phyloP scores from a whole-genome alignment of 2,888 invertebrate genomes.

The Lepetodrilus schrolli region DNA sequence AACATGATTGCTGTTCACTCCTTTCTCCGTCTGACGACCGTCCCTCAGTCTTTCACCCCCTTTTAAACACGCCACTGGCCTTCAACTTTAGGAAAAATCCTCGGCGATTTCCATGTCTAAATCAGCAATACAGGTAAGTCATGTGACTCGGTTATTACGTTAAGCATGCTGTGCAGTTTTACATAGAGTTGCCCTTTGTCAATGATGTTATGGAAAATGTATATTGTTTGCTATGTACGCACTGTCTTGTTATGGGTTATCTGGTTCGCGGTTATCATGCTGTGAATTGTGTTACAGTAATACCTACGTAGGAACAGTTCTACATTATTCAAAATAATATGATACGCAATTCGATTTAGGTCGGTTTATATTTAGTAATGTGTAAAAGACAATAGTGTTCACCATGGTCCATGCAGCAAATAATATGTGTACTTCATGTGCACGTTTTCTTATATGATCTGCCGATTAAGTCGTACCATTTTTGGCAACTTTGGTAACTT shows the following conservation, averaged over 20 bases:
- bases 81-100: not conserved
- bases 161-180: not conserved
- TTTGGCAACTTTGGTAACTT: too few species aligned
- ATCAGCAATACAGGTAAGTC: not conserved
- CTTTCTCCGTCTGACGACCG: not conserved
- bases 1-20: conserved; percentile 31
- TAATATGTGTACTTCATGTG: too few species aligned
- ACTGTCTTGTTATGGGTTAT: not conserved
- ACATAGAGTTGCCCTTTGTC: not conserved
- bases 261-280: too few species aligned
- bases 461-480: too few species aligned
- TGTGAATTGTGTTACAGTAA: too few species aligned
- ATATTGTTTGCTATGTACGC: not conserved
- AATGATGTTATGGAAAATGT: not conserved
- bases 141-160: not conserved
- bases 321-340: too few species aligned
- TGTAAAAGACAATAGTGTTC: too few species aligned
- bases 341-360: too few species aligned
- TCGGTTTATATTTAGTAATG: too few species aligned
- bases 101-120: not conserved
- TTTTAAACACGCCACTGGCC: not conserved
- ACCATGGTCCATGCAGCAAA: too few species aligned
- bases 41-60: not conserved
- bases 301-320: too few species aligned
- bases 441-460: too few species aligned